Evolutionary conservation across 2,888 invertebrate genomes (phyloP).

Genomic region (Phoenoteleia sp.): DNA sequence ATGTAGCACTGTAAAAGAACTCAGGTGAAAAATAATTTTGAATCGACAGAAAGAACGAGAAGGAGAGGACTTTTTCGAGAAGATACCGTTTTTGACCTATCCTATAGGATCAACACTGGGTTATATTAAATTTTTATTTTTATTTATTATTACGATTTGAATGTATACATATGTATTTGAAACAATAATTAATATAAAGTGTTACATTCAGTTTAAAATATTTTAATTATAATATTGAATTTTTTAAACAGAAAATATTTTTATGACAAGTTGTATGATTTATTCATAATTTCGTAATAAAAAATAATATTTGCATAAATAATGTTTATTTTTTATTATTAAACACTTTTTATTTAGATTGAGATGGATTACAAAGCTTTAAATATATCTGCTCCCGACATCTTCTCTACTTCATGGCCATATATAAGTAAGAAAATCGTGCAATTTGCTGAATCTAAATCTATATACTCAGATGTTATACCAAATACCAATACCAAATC

Average conservation of each 20-base stretch:
- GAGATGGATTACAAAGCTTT: slow-evolving; percentile 1
- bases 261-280: no score
- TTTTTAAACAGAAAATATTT: no score
- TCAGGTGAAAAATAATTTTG: slow-evolving; percentile 33
- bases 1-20: no score
- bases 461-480: background rate
- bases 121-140: slow-evolving; percentile 31
- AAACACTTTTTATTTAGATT: slow-evolving; percentile 7
- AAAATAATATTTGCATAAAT: no score
- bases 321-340: background rate
- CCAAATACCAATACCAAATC: no score
- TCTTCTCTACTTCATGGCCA: background rate
- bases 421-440: background rate
- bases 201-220: no score
- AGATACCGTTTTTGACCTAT: slow-evolving; percentile 2
- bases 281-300: no score
- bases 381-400: background rate
- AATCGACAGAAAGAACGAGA: background rate
- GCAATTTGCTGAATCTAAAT: background rate
- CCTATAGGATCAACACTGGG: slow-evolving; percentile 35
- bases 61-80: slow-evolving; percentile 12
- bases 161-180: no score
- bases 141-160: slow-evolving; percentile 1
- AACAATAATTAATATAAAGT: slow-evolving; percentile 2
- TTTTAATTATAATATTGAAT: no score